A percentile compares a stretch with the other conserved stretches of the same genome.
Evolutionary conservation across 64 coral and sea anemone species (phyloP).

Genomic region (Trachythela sp.): DNA sequence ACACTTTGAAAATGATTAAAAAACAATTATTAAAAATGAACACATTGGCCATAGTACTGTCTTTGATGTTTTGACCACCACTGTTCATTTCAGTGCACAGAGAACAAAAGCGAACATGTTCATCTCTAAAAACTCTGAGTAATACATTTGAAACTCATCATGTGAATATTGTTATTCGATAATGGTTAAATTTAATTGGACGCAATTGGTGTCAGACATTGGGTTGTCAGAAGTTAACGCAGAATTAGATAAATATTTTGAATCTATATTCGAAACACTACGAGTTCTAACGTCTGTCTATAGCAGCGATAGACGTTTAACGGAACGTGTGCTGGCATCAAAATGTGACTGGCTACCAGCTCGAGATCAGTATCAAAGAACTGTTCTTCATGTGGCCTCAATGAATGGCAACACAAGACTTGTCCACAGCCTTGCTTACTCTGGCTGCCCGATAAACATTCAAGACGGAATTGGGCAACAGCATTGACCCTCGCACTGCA

Average conservation of each 20-base stretch:
- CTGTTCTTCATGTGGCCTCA: constrained; percentile 23
- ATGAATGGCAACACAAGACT: constrained; percentile 4
- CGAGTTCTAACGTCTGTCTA: constrained; percentile 3
- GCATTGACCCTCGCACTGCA: neutral
- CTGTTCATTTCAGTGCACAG: too few relatives aligned
- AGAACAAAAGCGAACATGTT: too few relatives aligned
- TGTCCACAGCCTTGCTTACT: neutral
- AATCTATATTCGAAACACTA: neutral
- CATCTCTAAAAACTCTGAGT: too few relatives aligned
- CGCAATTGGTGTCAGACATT: constrained; percentile 11
- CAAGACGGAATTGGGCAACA: constrained; percentile 15
- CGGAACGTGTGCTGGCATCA: neutral
- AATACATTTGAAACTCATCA: too few relatives aligned
- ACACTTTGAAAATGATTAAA: too few relatives aligned
- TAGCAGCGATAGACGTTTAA: neutral
- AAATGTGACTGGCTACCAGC: constrained; percentile 15
- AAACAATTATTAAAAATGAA: too few relatives aligned
- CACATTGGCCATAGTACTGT: too few relatives aligned
- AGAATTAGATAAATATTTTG: constrained; percentile 8
- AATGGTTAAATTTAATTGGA: neutral
- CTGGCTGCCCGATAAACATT: constrained; percentile 13
- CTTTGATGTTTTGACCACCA: too few relatives aligned
- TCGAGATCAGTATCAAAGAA: constrained; percentile 24
- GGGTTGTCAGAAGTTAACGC: constrained; percentile 10
- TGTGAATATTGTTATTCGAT: neutral